Evolutionary conservation across 2,113 vertebrate genomes (phyloP).

Genomic region (Pithys albifrons): DNA sequence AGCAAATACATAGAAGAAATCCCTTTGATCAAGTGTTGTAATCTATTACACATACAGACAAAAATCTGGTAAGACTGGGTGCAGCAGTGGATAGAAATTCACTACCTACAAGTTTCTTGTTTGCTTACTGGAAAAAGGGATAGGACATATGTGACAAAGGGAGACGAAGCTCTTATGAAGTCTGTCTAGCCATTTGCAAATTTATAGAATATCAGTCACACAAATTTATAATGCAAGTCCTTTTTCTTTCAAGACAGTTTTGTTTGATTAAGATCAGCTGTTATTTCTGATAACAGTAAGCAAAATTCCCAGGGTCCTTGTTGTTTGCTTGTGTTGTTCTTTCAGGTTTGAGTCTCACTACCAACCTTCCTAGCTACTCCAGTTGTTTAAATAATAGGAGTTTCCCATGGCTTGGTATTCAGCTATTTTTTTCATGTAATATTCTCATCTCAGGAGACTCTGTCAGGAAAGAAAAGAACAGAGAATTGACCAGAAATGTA

Average conservation of each 20-base stretch:
- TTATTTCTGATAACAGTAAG: background rate
- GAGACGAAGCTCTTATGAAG: background rate
- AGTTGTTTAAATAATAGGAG: background rate
- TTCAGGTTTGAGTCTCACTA: background rate
- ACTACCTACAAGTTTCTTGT: rapidly evolving
- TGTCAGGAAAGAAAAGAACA: background rate
- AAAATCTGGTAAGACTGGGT: background rate
- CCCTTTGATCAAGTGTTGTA: background rate
- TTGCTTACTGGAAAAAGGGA: background rate
- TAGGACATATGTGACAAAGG: rapidly evolving
- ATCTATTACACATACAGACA: background rate
- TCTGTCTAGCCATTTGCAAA: background rate
- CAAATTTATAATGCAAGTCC: background rate
- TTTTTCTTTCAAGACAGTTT: background rate
- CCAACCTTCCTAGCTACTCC: background rate
- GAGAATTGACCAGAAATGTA: background rate
- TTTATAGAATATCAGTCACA: background rate
- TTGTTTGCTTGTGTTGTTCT: background rate
- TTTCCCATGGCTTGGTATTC: background rate
- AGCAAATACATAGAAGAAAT: background rate
- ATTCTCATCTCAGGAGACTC: background rate
- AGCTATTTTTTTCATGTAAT: background rate
- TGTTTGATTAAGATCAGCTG: background rate
- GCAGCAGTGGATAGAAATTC: background rate
- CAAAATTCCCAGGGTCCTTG: background rate